phyloP scores from a whole-genome alignment of 2,797 vertebrate genomes.

The Mus spretus region DNA sequence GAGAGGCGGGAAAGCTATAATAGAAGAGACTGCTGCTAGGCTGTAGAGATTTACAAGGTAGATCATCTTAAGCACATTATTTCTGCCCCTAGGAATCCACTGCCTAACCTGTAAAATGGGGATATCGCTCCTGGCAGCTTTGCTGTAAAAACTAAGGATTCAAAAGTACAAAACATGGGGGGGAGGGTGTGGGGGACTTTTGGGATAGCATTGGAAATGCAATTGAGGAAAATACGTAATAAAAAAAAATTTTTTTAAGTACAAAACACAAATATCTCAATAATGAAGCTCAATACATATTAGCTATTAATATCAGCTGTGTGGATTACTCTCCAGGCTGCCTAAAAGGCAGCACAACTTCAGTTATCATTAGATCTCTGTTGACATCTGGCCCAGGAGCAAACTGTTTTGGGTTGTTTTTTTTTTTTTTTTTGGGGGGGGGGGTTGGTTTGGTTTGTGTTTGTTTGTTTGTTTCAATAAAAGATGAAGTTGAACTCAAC shows the following conservation, averaged over 20 bases:
- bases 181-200: too few relatives aligned
- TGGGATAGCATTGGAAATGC: too few relatives aligned
- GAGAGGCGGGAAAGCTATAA: not conserved
- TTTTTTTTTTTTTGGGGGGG: not conserved
- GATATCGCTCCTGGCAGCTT: not conserved
- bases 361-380: not conserved
- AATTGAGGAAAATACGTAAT: too few relatives aligned
- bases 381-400: not conserved
- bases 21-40: not conserved
- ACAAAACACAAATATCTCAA: not conserved
- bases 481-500: slow-evolving; percentile 16
- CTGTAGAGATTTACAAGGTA: not conserved
- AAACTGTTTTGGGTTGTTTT: not conserved
- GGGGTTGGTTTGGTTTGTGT: too few relatives aligned
- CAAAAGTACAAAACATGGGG: not conserved
- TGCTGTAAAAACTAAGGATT: slow-evolving; percentile 23
- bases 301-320: not conserved
- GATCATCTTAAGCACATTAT: not conserved
- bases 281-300: not conserved
- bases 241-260: too few relatives aligned
- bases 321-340: not conserved
- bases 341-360: not conserved
- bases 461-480: slow-evolving; percentile 28
- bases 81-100: not conserved
- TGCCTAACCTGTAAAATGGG: not conserved